Base-by-base conservation (phyloP, 2,113 vertebrate species). In the Brachionichthys hirsutus region DNA sequence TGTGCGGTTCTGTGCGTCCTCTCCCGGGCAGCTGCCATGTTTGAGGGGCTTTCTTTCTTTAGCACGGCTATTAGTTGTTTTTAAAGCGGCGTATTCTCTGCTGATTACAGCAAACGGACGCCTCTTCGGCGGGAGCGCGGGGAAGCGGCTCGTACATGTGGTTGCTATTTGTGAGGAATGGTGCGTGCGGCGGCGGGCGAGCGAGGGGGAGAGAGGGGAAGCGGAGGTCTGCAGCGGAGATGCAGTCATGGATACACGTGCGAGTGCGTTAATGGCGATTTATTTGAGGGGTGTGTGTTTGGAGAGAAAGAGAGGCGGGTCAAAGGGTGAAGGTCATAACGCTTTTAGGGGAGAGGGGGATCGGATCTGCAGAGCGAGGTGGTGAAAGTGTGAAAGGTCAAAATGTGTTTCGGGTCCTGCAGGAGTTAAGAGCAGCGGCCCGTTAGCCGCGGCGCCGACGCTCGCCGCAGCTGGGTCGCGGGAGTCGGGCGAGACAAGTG, bases 81-180 rank as follows among this genome's bases (percentile, higher is more conserved):
- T 93, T 87, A 92, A 90, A 87, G 80, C 88, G 90, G 92, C 92
- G 91, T 94, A 92, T 95, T 95, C 94, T 92, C 90, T 94, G 89
- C 92, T 96, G 93, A 97, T 95, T 97, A 95, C 87, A 94, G 93
- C 89, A 94, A 95, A 95, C 93, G 91, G 93, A 93, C 90, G 89
- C 76, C 85, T 87, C 90, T 90, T 91, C 88, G 83, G 89, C 92
- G 91, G 91, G 87, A 92, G 91, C 85, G 56, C 70, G 75, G 75
- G 46, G 82, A 78, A 91, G 90, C 90, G 89, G 88, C 83, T 83
- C 89, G 59, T 79, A 92, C 95, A 98, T 98, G 94, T 98, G 95
- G 94, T 95, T 97, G 93, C 95, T 92, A 98, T 98, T 98, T 97
- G 87, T 86, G 85, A 84, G 93, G 91, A 92, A 92, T 94, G 92